phyloP scores from a whole-genome alignment of 2,888 invertebrate species.

The Tryphoninae sp. region DNA sequence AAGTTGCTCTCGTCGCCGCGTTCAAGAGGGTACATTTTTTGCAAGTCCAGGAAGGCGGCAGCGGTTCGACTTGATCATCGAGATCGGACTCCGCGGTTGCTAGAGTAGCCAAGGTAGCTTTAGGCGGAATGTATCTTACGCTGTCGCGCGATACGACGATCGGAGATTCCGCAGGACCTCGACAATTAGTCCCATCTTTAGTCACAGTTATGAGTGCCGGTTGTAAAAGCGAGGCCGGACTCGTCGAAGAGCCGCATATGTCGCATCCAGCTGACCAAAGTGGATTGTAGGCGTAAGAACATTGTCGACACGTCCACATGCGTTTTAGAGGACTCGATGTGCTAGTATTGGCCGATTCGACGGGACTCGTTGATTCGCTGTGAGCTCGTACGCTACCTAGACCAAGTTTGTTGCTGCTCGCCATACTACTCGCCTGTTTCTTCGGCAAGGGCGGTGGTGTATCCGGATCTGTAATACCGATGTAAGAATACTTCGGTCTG shows the following conservation, averaged over 20 bases:
- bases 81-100: slow-evolving; percentile 81
- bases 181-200: slow-evolving; percentile 79
- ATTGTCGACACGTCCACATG: slow-evolving; percentile 94
- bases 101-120: slow-evolving; percentile 78
- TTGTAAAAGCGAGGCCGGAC: slow-evolving; percentile 85
- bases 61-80: slow-evolving; percentile 85
- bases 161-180: slow-evolving; percentile 76
- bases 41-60: slow-evolving; percentile 87
- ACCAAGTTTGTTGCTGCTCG: slow-evolving; percentile 68
- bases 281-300: slow-evolving; percentile 94
- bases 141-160: slow-evolving; percentile 80
- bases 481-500: slow-evolving; percentile 78
- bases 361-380: slow-evolving; percentile 78
- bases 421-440: slow-evolving; percentile 73
- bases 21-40: slow-evolving; percentile 94
- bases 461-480: slow-evolving; percentile 78
- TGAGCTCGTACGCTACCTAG: slow-evolving; percentile 69
- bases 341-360: slow-evolving; percentile 62
- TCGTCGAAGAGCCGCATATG: slow-evolving; percentile 88
- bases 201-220: slow-evolving; percentile 89
- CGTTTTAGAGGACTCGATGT: slow-evolving; percentile 80
- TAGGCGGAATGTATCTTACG: slow-evolving; percentile 80
- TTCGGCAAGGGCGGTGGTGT: slow-evolving; percentile 80
- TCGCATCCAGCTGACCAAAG: slow-evolving; percentile 91
- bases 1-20: slow-evolving; percentile 86